Evolutionary conservation across 2,113 vertebrate species (phyloP), one percentile per base, ranked within the genome.

Genomic region (Oriolus oriolus): DNA sequence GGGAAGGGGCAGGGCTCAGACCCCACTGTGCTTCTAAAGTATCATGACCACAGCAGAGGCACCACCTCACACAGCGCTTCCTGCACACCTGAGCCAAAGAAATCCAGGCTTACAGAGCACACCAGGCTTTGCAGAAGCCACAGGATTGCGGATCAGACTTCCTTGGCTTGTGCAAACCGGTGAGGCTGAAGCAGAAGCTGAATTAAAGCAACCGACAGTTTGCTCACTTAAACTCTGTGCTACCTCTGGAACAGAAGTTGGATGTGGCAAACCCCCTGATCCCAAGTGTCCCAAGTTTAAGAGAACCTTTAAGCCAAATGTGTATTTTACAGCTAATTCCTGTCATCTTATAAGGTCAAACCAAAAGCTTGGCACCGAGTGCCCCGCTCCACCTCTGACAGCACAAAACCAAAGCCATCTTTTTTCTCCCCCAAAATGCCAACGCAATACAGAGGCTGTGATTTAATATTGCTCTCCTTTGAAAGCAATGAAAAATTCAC

Each of bases 331-430:
- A 89, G 76, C 52, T 87, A 66, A 76, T 64, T 69, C 44, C 52
- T 83, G 53, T 57, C 89, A 82, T 87, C 35, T 47, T 47, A 35
- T 26, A 81, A 91, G 87, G 89, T 84, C 93, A 91, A 89, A 41
- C 9, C 4, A 53, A 71, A 69, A 77, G 49, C 54, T 82, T 95
- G 87, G 87, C 63, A 65, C 63, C 3, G 8, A 84, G 76, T 31
- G 44, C 16, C 60, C 56, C 3, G 0, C 73, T 76, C 84, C 63
- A 69, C 49, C 74, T 91, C 59, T 18, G 50, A 64, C 16, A 54
- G 27, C 45, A 78, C 65, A 82, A 93, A 92, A 64, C 49, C 2
- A 3, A 84, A 68, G 56, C 44, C 3, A 0, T 9, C 5, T 42
- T 78, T 59, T 59, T 76, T 9, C 50, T 69, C 16, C 49, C 49